Evolutionary conservation across 2,888 invertebrate species (phyloP).

Genomic region (Endomychus coccineus): DNA sequence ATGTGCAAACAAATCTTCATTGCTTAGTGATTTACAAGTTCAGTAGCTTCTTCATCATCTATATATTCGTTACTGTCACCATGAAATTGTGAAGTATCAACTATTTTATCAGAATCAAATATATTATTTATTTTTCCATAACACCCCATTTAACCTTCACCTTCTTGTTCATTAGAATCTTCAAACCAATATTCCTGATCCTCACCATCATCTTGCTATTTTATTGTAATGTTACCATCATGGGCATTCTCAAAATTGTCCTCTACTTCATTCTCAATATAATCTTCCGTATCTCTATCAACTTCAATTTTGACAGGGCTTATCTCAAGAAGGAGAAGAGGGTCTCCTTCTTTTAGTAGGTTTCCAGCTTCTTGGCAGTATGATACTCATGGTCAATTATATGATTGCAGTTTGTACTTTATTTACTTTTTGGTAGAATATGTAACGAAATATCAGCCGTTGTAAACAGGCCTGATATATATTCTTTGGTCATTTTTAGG

Average conservation of each 20-base stretch:
- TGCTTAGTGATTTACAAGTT: constrained; percentile 2
- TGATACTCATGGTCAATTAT: constrained; percentile 12
- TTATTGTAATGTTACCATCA: no score
- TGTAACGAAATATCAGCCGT: constrained; percentile 12
- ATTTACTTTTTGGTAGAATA: constrained; percentile 11
- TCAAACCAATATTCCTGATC: constrained; percentile 11
- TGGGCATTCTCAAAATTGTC: no score
- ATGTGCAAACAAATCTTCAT: constrained; percentile 1
- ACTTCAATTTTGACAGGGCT: constrained; percentile 9
- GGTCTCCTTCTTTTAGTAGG: neutral
- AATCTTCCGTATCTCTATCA: constrained; percentile 7
- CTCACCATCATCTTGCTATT: constrained; percentile 10
- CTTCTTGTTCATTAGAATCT: constrained; percentile 5
- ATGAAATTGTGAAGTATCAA: constrained; percentile 5
- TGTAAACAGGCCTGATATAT: constrained; percentile 12
- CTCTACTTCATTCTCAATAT: neutral
- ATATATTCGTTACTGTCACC: constrained; percentile 3
- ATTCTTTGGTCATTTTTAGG: constrained; percentile 12
- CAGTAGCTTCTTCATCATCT: neutral
- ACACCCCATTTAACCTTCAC: neutral
- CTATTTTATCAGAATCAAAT: constrained; percentile 3
- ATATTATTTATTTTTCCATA: constrained; percentile 8
- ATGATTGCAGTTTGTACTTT: constrained; percentile 11
- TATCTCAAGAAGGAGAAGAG: neutral
- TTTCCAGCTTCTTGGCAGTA: constrained; percentile 2